Evolutionary conservation across 92 coral and sea anemone species (phyloP), one percentile per base, ranked within the genome.

Genomic region (Umimayanthus chanpuru): DNA sequence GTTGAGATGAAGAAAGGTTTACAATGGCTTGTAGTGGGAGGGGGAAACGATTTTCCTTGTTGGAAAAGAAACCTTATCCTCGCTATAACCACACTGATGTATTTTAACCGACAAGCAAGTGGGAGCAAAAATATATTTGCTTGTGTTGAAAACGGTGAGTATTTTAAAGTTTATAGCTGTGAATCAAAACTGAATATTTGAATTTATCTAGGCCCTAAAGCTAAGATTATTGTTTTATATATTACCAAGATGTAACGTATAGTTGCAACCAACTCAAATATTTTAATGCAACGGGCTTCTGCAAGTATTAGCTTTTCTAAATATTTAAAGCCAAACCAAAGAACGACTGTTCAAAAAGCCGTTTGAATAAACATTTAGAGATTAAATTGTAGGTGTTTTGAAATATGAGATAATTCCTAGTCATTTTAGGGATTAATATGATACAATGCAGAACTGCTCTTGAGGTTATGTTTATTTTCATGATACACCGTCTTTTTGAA

Each of bases 141-240:
- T 83, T 83, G 87, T 74, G 64, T 83, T 25, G 74, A 83, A 67
- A 49, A 83, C 44, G 87, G 87, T 83, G 23, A 70, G 82, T 78
- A 9, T 12, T 23, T 15, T 28, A 25, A 53, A 12, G 8, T 14
- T 41, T 21, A 18, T 25, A 23, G n/a, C 21, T 49, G 15, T 9
- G 28, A 76, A 76, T 25, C 67, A 61, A 61, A 18, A 61, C 14
- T 6, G 68, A 61, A 21, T 23, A 1, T 0, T 2, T 32, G 36
- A 61, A 61, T 61, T 9, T 61, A 9, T 18, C 18, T 23, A 61
- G 20, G 25, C 25, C 68, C 26, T 61, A 5, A 61, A 25, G 68
- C 25, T 23, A 61, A 21, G 25, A 9, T 3, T 23, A 4, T 61
- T 7, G 68, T 61, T 61, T 61, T 61, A 5, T 7, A 12, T 47